Evolutionary conservation across 2,888 invertebrate genomes (phyloP).

Genomic region (Linyphia triangularis): DNA sequence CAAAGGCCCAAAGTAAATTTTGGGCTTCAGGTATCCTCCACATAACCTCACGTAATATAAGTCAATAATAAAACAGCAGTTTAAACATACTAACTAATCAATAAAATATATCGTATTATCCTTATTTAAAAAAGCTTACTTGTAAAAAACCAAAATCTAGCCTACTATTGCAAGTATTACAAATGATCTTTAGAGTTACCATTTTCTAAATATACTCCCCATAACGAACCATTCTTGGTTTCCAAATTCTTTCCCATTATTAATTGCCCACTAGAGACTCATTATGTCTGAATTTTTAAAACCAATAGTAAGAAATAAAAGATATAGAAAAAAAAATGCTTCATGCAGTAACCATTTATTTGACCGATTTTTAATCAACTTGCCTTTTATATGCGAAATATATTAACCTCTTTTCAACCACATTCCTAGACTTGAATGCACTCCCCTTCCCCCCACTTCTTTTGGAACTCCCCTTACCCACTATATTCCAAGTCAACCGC

Average conservation of each 20-base stretch:
- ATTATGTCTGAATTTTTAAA: not conserved
- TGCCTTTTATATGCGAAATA: not conserved
- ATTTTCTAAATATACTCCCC: not conserved
- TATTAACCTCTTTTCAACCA: constrained; percentile 9
- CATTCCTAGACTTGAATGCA: constrained; percentile 30
- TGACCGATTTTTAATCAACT: constrained; percentile 34
- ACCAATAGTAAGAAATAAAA: not conserved
- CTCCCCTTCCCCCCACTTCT: not conserved
- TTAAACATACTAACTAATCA: too few relatives aligned
- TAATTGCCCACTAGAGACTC: not conserved
- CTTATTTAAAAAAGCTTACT: too few relatives aligned
- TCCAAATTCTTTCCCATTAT: too few relatives aligned
- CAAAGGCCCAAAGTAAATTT: too few relatives aligned
- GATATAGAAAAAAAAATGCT: not conserved
- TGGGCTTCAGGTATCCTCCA: too few relatives aligned
- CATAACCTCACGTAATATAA: too few relatives aligned
- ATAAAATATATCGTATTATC: too few relatives aligned
- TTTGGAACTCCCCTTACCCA: not conserved
- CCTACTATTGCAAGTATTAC: too few relatives aligned
- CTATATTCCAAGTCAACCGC: not conserved
- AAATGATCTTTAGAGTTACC: not conserved
- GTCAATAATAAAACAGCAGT: too few relatives aligned
- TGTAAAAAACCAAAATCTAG: too few relatives aligned
- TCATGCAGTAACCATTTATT: constrained; percentile 26
- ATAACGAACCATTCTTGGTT: not conserved